A percentile compares a stretch with the other conserved stretches of the same genome.
Evolutionary conservation across 2,888 invertebrate species (phyloP).

Genomic region (Onchidella celtica): DNA sequence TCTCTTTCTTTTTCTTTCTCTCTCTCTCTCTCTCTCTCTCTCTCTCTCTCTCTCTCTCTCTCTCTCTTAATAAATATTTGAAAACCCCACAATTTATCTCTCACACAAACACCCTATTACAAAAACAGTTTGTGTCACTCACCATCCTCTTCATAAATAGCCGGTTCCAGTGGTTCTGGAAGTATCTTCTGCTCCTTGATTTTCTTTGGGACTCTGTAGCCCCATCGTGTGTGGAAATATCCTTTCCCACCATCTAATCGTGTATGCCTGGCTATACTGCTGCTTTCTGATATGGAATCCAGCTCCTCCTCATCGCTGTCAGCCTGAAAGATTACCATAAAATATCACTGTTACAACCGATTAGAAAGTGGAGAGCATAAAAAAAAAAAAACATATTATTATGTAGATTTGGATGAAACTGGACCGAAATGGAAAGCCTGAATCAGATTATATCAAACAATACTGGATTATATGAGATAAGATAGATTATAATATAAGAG

Average conservation of each 20-base stretch:
- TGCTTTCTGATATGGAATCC: background rate
- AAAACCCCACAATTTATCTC: too few relatives aligned
- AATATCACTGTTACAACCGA: too few relatives aligned
- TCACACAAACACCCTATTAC: background rate
- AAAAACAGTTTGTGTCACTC: slow-evolving; percentile 13
- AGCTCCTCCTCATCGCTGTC: background rate
- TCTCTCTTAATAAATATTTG: too few relatives aligned
- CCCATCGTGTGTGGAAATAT: slow-evolving; percentile 85
- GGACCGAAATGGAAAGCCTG: too few relatives aligned
- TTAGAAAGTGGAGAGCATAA: background rate
- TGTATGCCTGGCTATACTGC: slow-evolving; percentile 81
- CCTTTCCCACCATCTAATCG: slow-evolving; percentile 86
- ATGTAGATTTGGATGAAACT: too few relatives aligned
- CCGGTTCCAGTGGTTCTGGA: background rate
- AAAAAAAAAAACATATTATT: too few relatives aligned
- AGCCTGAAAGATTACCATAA: background rate
- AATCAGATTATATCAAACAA: too few relatives aligned
- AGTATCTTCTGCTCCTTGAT: slow-evolving; percentile 72
- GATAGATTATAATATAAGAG: too few relatives aligned
- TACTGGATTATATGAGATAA: too few relatives aligned
- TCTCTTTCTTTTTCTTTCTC: too few relatives aligned
- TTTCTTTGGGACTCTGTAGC: slow-evolving; percentile 82
- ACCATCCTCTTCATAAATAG: slow-evolving; percentile 26
- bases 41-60: too few relatives aligned
- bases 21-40: too few relatives aligned